Percentiles rank a stretch among this genome's conserved stretches.
These are phyloP conservation scores for Ceratotherium simum DNA, from an alignment of 2,113 vertebrate genomes.

Conservation along the genomic window DNA sequence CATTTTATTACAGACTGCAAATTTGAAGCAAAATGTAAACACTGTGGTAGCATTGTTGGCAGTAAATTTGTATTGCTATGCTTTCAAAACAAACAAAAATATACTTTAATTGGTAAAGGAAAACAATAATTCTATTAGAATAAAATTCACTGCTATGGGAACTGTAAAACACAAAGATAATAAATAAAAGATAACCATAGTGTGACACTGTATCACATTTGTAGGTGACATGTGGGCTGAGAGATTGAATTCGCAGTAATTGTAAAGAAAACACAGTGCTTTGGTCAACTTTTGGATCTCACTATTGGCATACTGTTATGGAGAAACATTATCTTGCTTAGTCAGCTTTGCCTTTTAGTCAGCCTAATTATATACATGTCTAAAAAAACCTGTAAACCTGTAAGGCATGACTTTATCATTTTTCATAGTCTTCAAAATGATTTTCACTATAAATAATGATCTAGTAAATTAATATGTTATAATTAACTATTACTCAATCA, in stretches of 20 bases:
- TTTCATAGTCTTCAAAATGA: not conserved
- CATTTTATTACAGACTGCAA: not conserved
- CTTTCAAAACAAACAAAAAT: not conserved
- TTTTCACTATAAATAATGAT: not conserved
- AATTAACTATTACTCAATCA: not conserved
- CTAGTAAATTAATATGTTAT: not conserved
- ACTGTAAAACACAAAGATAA: not conserved
- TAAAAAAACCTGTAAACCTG: not conserved
- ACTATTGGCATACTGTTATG: not conserved
- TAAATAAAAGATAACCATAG: not conserved
- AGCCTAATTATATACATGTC: not conserved
- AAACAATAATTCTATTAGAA: not conserved
- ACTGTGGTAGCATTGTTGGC: too few relatives aligned
- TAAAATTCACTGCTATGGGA: not conserved
- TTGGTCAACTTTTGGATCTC: not conserved
- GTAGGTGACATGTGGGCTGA: not conserved
- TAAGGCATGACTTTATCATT: not conserved
- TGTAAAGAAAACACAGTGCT: not conserved
- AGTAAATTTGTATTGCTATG: not conserved
- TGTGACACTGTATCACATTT: accelerated
- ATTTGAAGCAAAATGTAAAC: not conserved
- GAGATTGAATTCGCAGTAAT: not conserved
- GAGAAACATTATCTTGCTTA: not conserved
- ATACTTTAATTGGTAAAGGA: not conserved
- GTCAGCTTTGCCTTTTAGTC: not conserved